Evolutionary conservation across 2,113 vertebrate genomes (phyloP).

Genomic region (Orthonyx spaldingii): DNA sequence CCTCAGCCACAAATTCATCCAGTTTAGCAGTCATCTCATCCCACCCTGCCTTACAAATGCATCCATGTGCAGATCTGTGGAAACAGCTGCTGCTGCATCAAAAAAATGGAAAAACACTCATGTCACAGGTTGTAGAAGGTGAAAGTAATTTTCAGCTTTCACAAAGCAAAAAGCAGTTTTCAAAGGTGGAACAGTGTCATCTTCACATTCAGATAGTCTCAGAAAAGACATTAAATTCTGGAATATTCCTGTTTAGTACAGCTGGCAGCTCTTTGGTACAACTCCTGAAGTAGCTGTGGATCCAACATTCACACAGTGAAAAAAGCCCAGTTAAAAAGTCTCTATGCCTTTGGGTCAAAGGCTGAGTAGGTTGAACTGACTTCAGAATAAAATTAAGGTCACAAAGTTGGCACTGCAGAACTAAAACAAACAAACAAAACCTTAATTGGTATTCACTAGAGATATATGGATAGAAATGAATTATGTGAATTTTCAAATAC

Average conservation of each 20-base stretch:
- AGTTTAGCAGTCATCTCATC: background rate
- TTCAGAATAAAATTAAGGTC: background rate
- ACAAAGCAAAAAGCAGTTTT: background rate
- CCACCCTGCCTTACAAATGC: background rate
- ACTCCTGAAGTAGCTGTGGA: background rate
- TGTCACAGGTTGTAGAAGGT: background rate
- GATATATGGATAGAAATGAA: background rate
- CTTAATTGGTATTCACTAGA: background rate
- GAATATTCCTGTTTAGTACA: background rate
- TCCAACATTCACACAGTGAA: background rate
- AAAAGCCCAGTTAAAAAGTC: background rate
- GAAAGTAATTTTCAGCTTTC: background rate
- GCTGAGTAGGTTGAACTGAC: background rate
- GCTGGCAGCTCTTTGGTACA: background rate
- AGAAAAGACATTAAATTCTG: background rate
- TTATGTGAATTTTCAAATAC: background rate
- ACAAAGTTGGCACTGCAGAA: background rate
- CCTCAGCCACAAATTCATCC: background rate
- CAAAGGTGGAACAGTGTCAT: background rate
- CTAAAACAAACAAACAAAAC: background rate
- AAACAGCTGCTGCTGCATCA: background rate
- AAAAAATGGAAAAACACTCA: background rate
- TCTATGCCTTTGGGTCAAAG: background rate
- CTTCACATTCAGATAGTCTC: background rate
- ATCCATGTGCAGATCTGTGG: background rate